Base-by-base conservation (phyloP, 2,113 vertebrate genomes). In the Nothocercus julius region DNA sequence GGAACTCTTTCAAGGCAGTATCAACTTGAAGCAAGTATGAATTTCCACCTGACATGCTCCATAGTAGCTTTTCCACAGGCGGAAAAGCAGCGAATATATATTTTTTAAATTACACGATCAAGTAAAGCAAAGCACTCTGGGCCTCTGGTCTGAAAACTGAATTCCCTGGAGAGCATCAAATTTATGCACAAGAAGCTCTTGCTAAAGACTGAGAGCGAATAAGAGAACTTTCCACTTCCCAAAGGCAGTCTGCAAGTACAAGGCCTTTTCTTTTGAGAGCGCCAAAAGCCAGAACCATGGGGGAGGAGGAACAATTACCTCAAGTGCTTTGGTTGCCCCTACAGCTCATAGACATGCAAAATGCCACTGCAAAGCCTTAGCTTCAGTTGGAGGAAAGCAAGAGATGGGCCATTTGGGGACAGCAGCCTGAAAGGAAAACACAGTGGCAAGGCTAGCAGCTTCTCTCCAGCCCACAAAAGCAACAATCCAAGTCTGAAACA, bases 401-500 rank as follows among this genome's bases (percentile, higher is more conserved):
- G 59, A 61, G 85, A 75, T 63, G 85, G 77, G 81, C 74, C 94
- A 42, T 44, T 81, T 73, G 81, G 73, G 85, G 63, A 86, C 84
- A 89, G 69, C 77, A 90, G 91, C 80, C 96, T 94, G 76, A 53
- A 72, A 94, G 85, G 87, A 81, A 95, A 95, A 95, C 91, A 94
- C 2, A 87, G 62, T 49, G 83, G 47, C 72, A 80, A 81, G 87
- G 56, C 82, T 87, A 95, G 78, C 84, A 82, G 24, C 54, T 64
- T 87, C 54, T 22, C 66, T 74, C 45, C 54, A 96, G 7, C 34
- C 67, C 28, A 40, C 54, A 83, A 36, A 66, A 27, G 20, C 72
- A 91, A 83, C 64, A 92, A 32, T 9, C 68, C 80, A 83, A 62
- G n/a, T 38, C 64, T 94, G 72, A 92, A 73, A 86, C 28, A 92